Evolutionary conservation across 1,140 invertebrate species (phyloP), one percentile per base, ranked within the genome.

Genomic region (Lordiphosa clarofinis): DNA sequence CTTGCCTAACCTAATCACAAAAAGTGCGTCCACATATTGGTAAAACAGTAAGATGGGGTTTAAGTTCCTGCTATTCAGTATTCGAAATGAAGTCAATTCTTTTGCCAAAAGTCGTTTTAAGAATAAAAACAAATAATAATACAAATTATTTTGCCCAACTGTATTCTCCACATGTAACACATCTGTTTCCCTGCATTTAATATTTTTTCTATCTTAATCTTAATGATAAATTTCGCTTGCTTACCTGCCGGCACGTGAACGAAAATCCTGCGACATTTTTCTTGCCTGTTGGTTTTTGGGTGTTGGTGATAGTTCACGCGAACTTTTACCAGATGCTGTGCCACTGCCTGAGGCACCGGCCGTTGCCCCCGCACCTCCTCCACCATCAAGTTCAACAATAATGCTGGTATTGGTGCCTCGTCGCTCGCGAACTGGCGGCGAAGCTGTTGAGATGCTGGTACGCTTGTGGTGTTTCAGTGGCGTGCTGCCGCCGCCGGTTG

Each of bases 261-360:
- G 82, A 75, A 87, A 87, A 73, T 89, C 88, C 59, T 84, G 78
- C 55, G 87, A 88, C 65, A 87, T 72, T 78, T 88, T 89, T 47
- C 86, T 68, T 43, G 73, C 71, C 60, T 86, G 86, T 53, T 75
- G 71, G 71, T 88, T 86, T 61, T 87, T 88, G n/a, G 88, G 87
- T 38, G 87, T 76, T 4, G 88, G 88, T 8, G 88, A 89, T 33
- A 89, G 74, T 73, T 89, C 87, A 36, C 87, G 79, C 1, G 81
- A 87, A 82, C 82, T 84, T 78, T 84, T 84, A 5, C 78, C 74
- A 35, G 78, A 84, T 31, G 86, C 60, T 8, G 67, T 82, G 42
- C 76, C 67, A 8, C 81, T 79, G 56, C 81, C 79, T 15, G 72
- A 76, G 13, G 81, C 61, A 40, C 38, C 55, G 7, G 40, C 75